Base-by-base conservation (phyloP, 2,113 vertebrate genomes). In the Dissostichus mawsoni region DNA sequence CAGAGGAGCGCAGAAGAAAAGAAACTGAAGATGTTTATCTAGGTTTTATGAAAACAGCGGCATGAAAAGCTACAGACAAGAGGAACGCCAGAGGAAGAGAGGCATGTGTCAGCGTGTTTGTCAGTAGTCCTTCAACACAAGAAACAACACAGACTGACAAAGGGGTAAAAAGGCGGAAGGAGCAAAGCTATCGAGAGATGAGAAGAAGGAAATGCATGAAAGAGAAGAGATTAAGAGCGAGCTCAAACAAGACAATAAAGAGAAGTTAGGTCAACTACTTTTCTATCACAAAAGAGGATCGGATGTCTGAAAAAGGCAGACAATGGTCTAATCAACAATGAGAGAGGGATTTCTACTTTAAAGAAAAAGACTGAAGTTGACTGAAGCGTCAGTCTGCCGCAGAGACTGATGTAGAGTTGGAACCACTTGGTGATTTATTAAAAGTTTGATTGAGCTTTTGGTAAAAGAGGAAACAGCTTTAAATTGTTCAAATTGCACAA, bases 11-110 rank as follows among this genome's bases (percentile, higher is more conserved):
- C 25, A 74, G 75, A 82, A 84, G 80, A 87, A 88, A 82, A 80
- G 81, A 85, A 51, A 53, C 3, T 0, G 0, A 51, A 87, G 90
- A 91, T 89, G 29, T 66, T 55, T 68, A 90, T 93, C 92, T 69
- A 1, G 47, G 61, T 33, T 80, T 76, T 53, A 33, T 8, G 59
- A 82, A 72, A 76, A 73, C 20, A 67, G 55, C 74, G n/a, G 76
- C 20, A 58, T 10, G 50, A 44, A 66, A 29, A n/a, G 65, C 33
- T 57, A 11, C 0, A 45, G 29, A 76, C 48, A 64, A 47, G 23
- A 67, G 16, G 50, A n/a, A 25, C 1, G 47, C 33, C 36, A 25
- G 62, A 71, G 64, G 50, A 59, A 69, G 75, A 57, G 23, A 77
- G 71, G 62, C 82, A 20, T 81, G 89, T 80, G 71, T 80, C 68